phyloP scores from a whole-genome alignment of 2,113 vertebrate species.

The Phocoena phocoena region DNA sequence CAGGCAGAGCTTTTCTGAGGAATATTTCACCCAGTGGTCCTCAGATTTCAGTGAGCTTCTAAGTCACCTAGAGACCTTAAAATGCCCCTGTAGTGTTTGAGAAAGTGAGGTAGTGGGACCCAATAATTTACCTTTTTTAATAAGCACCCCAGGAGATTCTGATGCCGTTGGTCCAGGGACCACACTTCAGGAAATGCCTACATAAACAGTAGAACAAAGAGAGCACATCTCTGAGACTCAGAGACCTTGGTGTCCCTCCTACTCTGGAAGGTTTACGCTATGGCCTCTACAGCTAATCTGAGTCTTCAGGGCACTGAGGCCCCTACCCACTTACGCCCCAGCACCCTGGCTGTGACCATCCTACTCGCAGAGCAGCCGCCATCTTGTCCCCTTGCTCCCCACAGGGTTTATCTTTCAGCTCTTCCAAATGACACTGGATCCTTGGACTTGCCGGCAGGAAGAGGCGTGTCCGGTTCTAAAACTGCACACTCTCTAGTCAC shows the following conservation, averaged over 20 bases:
- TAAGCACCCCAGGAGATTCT: not conserved
- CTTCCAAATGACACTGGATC: not conserved
- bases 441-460: constrained; percentile 38
- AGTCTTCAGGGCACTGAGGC: not conserved
- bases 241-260: not conserved
- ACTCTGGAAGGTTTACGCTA: not conserved
- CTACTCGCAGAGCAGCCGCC: not conserved
- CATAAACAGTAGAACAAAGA: not conserved
- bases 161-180: not conserved
- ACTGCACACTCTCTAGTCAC: not conserved
- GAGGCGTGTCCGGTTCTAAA: constrained; percentile 48
- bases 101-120: no score
- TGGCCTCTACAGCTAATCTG: not conserved
- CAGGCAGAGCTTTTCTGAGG: not conserved
- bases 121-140: not conserved
- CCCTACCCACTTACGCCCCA: no score
- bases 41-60: not conserved
- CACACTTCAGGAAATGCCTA: not conserved
- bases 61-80: not conserved
- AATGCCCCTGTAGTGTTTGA: not conserved
- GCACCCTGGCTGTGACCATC: not conserved
- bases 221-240: not conserved
- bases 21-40: not conserved
- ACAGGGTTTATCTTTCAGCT: not conserved
- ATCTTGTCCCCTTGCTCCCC: not conserved